phyloP scores from a whole-genome alignment of 2,888 invertebrate genomes.

The Eurois occulta region DNA sequence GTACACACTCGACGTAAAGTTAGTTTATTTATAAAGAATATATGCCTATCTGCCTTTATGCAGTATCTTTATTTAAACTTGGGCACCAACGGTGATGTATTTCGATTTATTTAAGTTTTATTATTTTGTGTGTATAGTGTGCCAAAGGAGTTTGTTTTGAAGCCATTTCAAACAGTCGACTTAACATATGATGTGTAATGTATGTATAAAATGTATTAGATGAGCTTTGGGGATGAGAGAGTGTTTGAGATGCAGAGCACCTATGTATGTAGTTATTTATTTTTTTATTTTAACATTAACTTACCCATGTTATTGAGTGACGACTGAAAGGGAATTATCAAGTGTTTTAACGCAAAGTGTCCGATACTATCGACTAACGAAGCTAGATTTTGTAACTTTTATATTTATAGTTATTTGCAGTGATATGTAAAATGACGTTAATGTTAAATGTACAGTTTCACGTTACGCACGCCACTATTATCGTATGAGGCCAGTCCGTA shows the following conservation, averaged over 20 bases:
- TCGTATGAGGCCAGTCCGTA: constrained; percentile 22
- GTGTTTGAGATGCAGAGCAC: constrained; percentile 63
- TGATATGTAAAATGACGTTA: constrained; percentile 60
- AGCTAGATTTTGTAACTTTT: constrained; percentile 64
- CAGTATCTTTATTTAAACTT: constrained; percentile 58
- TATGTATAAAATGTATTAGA: constrained; percentile 66
- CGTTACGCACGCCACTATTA: constrained; percentile 21
- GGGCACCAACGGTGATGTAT: constrained; percentile 72
- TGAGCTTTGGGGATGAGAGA: constrained; percentile 59
- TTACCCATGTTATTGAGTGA: constrained; percentile 58
- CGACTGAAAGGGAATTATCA: constrained; percentile 62
- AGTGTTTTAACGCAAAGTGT: constrained; percentile 53
- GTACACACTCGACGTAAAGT: constrained; percentile 54
- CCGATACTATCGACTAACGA: constrained; percentile 56
- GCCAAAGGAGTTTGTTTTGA: constrained; percentile 75
- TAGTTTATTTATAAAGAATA: constrained; percentile 61
- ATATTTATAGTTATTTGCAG: constrained; percentile 64
- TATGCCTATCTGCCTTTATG: constrained; percentile 65
- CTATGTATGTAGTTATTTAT: constrained; percentile 69
- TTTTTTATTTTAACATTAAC: constrained; percentile 64
- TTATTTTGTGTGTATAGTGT: constrained; percentile 73
- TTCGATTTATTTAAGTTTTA: constrained; percentile 68
- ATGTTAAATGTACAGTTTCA: constrained; percentile 61
- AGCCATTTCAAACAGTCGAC: constrained; percentile 65
- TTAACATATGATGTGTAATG: constrained; percentile 61